Conservation (phyloP, 2,888 invertebrate species). For the Buathra laborator region DNA sequence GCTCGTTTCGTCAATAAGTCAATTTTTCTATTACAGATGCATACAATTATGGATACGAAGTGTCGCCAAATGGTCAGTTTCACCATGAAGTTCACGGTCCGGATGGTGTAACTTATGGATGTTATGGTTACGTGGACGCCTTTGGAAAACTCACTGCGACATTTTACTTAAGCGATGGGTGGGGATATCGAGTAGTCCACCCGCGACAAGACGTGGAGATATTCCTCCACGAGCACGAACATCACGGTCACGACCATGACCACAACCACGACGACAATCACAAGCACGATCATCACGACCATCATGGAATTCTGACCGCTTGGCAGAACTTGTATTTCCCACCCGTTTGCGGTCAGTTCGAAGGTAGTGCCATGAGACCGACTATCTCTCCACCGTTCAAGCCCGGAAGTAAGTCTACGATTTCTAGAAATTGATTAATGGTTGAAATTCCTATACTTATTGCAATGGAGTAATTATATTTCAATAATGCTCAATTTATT, state of each 20-base stretch:
- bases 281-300: slow-evolving; percentile 81
- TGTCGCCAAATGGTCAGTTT: slow-evolving; percentile 90
- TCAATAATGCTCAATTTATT: neutral
- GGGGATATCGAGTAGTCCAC: slow-evolving; percentile 91
- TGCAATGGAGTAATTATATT: neutral
- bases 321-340: slow-evolving; percentile 91
- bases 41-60: slow-evolving; percentile 92
- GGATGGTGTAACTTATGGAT: slow-evolving; percentile 92
- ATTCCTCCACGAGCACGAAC: slow-evolving; percentile 86
- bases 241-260: slow-evolving; percentile 74
- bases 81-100: slow-evolving; percentile 92
- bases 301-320: slow-evolving; percentile 87
- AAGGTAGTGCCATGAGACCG: slow-evolving; percentile 68
- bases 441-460: neutral
- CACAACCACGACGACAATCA: slow-evolving; percentile 72
- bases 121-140: slow-evolving; percentile 92
- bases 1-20: slow-evolving; percentile 1
- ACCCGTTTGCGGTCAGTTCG: slow-evolving; percentile 88
- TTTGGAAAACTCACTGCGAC: slow-evolving; percentile 89
- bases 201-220: slow-evolving; percentile 90
- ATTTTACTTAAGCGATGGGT: slow-evolving; percentile 92
- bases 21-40: slow-evolving; percentile 86
- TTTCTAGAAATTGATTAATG: neutral
- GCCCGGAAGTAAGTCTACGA: slow-evolving; percentile 50
- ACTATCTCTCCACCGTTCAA: slow-evolving; percentile 43